Base-by-base conservation (phyloP, 2,113 vertebrate species). In the Egretta garzetta region DNA sequence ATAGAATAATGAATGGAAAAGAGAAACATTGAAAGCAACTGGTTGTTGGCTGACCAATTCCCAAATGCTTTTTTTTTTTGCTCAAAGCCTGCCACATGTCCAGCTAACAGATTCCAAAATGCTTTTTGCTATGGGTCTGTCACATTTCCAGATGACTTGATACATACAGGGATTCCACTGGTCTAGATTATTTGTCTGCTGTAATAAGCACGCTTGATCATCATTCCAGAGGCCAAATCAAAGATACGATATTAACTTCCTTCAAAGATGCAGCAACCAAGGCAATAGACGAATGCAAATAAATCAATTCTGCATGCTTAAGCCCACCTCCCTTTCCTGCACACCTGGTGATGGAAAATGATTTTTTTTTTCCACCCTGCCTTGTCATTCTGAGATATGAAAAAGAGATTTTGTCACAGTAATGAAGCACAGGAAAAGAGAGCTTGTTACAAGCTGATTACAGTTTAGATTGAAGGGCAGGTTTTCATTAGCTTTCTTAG, bases 261-360 rank as follows among this genome's bases (percentile, higher is more conserved):
- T 97, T 95, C 96, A 97, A 63, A 96, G 95, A 97, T 96, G 92
- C 91, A 96, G 80, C 67, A 96, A 97, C 80, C 91, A 84, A 96
- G 80, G 96, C 96, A 97, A 97, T 49, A 96, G 94, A 96, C 97
- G 95, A 97, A 98, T 97, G 95, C 80, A 98, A 98, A 97, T 97
- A 97, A 98, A 98, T 98, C 97, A 97, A 97, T 98, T 98, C 90
- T 97, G 88, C 95, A 98, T 97, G 97, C 95, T 97, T 97, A 93
- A 96, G 60, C 66, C 96, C 96, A 96, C 96, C 94, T 98, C 89
- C 28, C 60, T 98, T 96, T 96, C 95, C 93, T 95, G 91, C 53
- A 37, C 5, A 62, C 82, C 82, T 95, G 45, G 67, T 80, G 86
- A 98, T 95, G 60, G 92, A 96, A 97, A 96, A 91, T 37, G 59